phyloP scores from a whole-genome alignment of 2,888 invertebrate genomes.

The Nephrotoma flavescens region DNA sequence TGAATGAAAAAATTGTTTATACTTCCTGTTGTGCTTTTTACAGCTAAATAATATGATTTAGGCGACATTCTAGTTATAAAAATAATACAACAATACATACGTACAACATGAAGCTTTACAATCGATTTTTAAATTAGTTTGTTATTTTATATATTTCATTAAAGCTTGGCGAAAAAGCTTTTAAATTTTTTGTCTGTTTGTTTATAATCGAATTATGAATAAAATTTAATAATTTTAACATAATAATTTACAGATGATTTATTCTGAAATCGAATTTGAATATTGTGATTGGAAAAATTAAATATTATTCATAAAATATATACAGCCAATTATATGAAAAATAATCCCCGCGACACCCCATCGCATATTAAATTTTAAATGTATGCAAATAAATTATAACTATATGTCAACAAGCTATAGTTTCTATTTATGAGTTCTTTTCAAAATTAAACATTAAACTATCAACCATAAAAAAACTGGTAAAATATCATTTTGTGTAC shows the following conservation, averaged over 20 bases:
- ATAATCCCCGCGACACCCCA: background rate
- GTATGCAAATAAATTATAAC: background rate
- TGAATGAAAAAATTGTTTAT: background rate
- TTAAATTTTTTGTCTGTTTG: background rate
- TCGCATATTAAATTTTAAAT: background rate
- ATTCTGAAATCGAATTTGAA: background rate
- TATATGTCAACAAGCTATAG: background rate
- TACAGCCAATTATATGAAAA: background rate
- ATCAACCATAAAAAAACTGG: background rate
- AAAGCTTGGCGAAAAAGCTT: background rate
- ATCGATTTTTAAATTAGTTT: background rate
- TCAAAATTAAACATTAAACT: background rate
- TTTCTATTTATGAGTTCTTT: background rate
- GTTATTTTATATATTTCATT: background rate
- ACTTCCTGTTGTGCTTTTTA: background rate
- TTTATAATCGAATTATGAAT: background rate
- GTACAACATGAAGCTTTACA: background rate
- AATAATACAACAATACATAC: background rate
- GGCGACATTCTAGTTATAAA: background rate
- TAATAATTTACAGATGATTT: background rate
- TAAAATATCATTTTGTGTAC: background rate
- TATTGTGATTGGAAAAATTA: background rate
- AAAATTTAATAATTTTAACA: background rate
- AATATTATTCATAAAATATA: background rate
- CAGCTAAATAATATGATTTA: background rate